Base-by-base conservation (phyloP, 2,888 invertebrate genomes). In the Ceramica pisi region DNA sequence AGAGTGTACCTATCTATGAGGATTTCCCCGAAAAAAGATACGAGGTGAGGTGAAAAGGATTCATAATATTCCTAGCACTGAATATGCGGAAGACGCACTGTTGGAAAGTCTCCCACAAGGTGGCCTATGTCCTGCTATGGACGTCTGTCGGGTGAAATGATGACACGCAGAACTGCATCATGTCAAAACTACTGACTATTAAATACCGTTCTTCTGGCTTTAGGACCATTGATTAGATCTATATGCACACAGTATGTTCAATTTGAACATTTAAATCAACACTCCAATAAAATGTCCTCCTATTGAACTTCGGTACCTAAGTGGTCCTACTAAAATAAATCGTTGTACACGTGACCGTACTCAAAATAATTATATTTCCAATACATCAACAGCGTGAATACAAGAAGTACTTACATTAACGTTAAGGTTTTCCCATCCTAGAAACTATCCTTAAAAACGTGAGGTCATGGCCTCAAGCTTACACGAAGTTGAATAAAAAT, bases 401-500 rank as follows among this genome's bases (percentile, higher is more conserved):
- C 7, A 62, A 51, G 12, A 41, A 41, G 41, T 41, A 46, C n/a
- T 21, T 48, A 38, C 16, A 9, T 44, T 48, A 12, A 26, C 21
- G n/a, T 50, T 31, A 57, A 51, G 21, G n/a, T 19, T 79, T 55
- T 55, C 31, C 26, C n/a, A 46, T 23, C 26, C 23, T 62, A 12
- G 38, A 46, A 46, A 26, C 51, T 44, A 81, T 44, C 66, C 71
- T 73, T 57, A 62, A 68, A 55, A 65, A 41, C n/a, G 35, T 61
- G 56, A 77, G 67, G 73, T 53, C 48, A 35, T 48, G 66, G 59
- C 78, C 84, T 75, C 62, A 53, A 41, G 51, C 19, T 35, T 50
- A 73, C 51, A 67, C 73, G 48, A 65, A 69, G 62, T 71, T 55
- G 62, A 63, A 73, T 67, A 64, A 73, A 78, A 68, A 71, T 75